Percentiles rank a stretch among this genome's conserved stretches.
Conservation (phyloP, 2,113 vertebrate species). For the Campylomormyrus numenius region DNA sequence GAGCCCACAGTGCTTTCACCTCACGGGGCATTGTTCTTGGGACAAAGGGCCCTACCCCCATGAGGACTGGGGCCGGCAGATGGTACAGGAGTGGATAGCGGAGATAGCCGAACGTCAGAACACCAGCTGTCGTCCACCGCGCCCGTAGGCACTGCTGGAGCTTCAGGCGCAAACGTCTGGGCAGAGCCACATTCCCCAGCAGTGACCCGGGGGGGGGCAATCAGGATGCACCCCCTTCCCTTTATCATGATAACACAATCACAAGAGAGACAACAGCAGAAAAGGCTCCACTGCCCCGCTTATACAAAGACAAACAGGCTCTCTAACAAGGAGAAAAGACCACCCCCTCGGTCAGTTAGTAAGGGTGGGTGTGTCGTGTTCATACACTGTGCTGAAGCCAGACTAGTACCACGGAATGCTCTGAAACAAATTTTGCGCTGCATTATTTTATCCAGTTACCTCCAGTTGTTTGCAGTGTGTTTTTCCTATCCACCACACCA, state of each 20-base stretch:
- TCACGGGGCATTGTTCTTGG: conserved; percentile 57
- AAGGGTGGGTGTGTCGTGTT: not conserved
- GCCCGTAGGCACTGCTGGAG: conserved; percentile 36
- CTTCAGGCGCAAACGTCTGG: conserved; percentile 28
- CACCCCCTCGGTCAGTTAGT: not conserved
- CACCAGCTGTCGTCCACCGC: conserved; percentile 45
- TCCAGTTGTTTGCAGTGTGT: not conserved
- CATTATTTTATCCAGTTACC: not conserved
- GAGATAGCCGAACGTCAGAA: conserved; percentile 47
- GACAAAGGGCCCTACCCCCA: conserved; percentile 46
- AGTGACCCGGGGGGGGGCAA: conserved; percentile 17
- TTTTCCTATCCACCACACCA: not conserved
- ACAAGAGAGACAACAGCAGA: not conserved
- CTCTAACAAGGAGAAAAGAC: not conserved
- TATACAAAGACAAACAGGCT: not conserved
- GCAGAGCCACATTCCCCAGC: conserved; percentile 27
- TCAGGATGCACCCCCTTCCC: not conserved
- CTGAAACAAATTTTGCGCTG: not conserved
- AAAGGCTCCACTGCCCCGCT: not conserved
- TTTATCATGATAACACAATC: conserved; percentile 18
- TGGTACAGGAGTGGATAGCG: conserved; percentile 50
- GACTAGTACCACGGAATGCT: not conserved
- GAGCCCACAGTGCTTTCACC: conserved; percentile 50
- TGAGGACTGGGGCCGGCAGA: conserved; percentile 54
- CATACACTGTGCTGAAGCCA: not conserved